These are phyloP conservation scores for Chiloscyllium plagiosum DNA, from an alignment of 2,113 vertebrate species.

Conservation along the genomic window DNA sequence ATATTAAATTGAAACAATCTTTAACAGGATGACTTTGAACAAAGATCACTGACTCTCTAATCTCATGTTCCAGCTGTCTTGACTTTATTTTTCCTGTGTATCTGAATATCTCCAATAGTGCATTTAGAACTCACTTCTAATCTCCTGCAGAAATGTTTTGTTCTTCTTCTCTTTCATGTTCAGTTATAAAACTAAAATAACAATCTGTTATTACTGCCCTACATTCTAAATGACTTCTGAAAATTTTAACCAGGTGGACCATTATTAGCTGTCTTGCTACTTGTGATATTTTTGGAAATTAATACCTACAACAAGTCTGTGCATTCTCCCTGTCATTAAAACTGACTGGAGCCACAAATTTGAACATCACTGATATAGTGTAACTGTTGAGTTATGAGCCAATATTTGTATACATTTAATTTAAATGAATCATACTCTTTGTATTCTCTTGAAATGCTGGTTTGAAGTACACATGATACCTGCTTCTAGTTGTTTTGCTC, in stretches of 20 bases:
- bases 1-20: too few relatives aligned
- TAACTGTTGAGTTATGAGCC: not conserved
- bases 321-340: not conserved
- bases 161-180: not conserved
- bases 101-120: not conserved
- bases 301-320: not conserved
- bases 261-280: not conserved
- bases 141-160: not conserved
- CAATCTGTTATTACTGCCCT: not conserved
- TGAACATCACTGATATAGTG: not conserved
- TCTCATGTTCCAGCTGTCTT: not conserved
- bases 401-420: not conserved
- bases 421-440: constrained; percentile 11
- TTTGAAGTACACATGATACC: not conserved
- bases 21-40: too few relatives aligned
- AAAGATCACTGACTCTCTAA: not conserved
- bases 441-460: not conserved
- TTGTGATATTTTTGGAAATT: constrained; percentile 4
- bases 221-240: not conserved
- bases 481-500: not conserved
- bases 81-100: not conserved
- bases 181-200: not conserved
- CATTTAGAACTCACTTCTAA: not conserved
- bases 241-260: not conserved
- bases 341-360: not conserved